A percentile compares a stretch with the other conserved stretches of the same genome.
phyloP scores from a whole-genome alignment of 2,113 vertebrate species.

The Cathartes aura region DNA sequence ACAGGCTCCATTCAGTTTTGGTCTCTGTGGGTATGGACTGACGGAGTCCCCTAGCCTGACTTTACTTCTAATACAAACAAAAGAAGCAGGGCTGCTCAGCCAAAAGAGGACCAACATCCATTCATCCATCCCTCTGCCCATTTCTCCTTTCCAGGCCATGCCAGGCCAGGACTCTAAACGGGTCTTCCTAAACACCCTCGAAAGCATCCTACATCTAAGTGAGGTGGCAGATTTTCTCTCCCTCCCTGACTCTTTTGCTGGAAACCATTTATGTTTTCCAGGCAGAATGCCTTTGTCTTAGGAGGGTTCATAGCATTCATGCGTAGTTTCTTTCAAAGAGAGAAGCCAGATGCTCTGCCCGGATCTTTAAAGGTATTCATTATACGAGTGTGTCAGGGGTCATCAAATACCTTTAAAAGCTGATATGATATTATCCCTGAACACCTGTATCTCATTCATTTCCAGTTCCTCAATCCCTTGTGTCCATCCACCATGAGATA shows the following conservation, averaged over 20 bases:
- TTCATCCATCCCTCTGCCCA: background rate
- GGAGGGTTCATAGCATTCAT: background rate
- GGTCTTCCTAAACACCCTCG: background rate
- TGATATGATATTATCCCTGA: background rate
- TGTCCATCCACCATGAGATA: background rate
- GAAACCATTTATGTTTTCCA: background rate
- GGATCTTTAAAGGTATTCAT: background rate
- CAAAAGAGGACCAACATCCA: background rate
- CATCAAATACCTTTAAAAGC: background rate
- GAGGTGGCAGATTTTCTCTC: background rate
- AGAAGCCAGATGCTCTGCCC: background rate
- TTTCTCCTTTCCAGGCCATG: background rate
- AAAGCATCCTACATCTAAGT: background rate
- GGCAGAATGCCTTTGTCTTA: background rate
- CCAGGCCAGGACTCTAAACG: background rate
- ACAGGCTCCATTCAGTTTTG: background rate
- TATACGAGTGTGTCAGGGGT: rapidly evolving
- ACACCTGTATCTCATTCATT: background rate
- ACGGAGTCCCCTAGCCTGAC: background rate
- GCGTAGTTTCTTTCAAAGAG: background rate
- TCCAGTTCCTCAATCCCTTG: background rate
- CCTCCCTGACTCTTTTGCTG: background rate
- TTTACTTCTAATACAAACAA: background rate
- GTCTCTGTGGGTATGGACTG: background rate
- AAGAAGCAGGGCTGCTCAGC: background rate